These are phyloP conservation scores for Stomorhina lunata DNA, from an alignment of 2,888 invertebrate species.

Conservation along the genomic window DNA sequence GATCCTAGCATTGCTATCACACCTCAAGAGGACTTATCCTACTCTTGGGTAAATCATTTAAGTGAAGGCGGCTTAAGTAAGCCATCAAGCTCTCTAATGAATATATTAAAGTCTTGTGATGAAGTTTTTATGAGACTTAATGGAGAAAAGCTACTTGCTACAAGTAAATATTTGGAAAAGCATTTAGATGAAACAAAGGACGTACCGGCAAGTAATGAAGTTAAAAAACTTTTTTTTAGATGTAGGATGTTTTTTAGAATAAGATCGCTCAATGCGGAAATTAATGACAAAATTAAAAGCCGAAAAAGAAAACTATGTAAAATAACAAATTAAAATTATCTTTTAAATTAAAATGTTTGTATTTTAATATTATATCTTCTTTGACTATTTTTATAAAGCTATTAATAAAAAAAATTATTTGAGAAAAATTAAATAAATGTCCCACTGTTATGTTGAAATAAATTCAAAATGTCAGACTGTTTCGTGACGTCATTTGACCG, in stretches of 20 bases:
- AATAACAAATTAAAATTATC: neutral
- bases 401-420: neutral
- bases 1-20: neutral
- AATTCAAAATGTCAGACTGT: neutral
- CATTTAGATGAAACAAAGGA: neutral
- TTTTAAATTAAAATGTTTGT: too few relatives aligned
- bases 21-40: neutral
- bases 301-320: neutral
- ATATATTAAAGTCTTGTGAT: neutral
- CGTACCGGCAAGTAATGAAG: neutral
- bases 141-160: neutral
- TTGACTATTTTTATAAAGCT: too few relatives aligned
- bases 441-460: neutral
- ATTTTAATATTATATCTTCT: too few relatives aligned
- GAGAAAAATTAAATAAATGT: neutral
- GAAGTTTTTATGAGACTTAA: neutral
- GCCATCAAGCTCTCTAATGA: neutral
- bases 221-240: neutral
- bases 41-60: neutral
- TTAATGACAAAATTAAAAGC: too few relatives aligned
- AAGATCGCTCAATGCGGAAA: neutral
- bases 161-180: neutral
- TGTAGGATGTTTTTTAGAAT: neutral
- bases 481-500: too few relatives aligned
- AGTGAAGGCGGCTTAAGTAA: conserved; percentile 8